Base-by-base conservation (phyloP, 2,888 invertebrate species). In the Melieria picta region DNA sequence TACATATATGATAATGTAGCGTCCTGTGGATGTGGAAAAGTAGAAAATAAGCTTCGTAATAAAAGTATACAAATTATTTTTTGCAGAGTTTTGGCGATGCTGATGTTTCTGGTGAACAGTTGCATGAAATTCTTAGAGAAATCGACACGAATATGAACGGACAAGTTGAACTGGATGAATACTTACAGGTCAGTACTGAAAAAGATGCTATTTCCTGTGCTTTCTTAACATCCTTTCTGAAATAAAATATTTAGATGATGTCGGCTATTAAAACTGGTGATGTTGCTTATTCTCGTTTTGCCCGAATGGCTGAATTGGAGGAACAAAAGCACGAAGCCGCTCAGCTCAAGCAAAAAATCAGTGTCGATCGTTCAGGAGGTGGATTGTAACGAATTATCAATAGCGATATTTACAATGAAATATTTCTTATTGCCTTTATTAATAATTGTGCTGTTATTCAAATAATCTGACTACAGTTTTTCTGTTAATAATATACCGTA, bases 61-160 rank as follows among this genome's bases (percentile, higher is more conserved):
- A 30, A 30, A 30, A 30, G 30, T 30, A 30, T 30, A 30, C 1
- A 30, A 30, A 30, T 30, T 30, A 2, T 30, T 16, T 52, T 56
- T 42, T 43, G 13, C 67, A 94, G 94, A 91, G 90, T 87, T 91
- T 91, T 85, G 94, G 94, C 80, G 94, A 94, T 87, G 90, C 89
- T 83, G 94, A 95, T 80, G 92, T 96, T 78, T 91, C 94, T 73
- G 96, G 96, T 73, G 95, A 96, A 88, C 94, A 98, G 87, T 91
- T 99, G 82, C 99, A 99, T 89, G 98, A 98, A 87, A 97, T 99
- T 86, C 91, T 99, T 81, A 92, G 91, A 87, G 99, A 99, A 90
- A 98, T 99, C 86, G 99, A 99, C 90, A 94, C 98, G 83, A 99
- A 98, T 88, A 97, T 98, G 93, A 99, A 99, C 89, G 99, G 99